Percentiles rank a stretch among this genome's conserved stretches.
Conservation (phyloP, 2,113 vertebrate species). For the Phainopepla nitens region DNA sequence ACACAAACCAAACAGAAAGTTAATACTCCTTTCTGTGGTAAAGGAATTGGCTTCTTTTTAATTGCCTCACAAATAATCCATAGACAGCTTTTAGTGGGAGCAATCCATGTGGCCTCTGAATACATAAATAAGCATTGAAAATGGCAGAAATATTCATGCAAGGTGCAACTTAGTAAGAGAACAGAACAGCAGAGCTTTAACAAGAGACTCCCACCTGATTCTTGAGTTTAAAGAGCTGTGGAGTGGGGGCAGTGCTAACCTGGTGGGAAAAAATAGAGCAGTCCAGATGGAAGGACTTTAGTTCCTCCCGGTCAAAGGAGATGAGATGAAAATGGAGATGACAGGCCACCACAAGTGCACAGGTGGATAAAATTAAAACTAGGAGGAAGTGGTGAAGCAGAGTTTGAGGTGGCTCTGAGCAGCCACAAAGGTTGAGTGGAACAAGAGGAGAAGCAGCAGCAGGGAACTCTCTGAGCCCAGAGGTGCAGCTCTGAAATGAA, state of each 20-base stretch:
- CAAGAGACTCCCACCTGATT: neutral
- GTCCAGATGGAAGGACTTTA: neutral
- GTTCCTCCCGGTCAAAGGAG: neutral
- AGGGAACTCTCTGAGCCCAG: neutral
- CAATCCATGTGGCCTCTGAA: neutral
- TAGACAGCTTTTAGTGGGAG: conserved; percentile 23
- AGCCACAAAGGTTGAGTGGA: neutral
- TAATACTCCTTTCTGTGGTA: neutral
- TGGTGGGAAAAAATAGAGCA: neutral
- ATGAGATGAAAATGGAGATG: neutral
- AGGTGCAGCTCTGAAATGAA: neutral
- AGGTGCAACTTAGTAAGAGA: neutral
- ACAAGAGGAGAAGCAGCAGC: neutral
- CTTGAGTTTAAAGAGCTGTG: neutral
- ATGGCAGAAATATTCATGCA: neutral
- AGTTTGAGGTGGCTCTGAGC: neutral
- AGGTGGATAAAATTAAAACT: neutral
- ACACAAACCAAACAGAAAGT: conserved; percentile 33
- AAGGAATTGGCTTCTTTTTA: conserved; percentile 34
- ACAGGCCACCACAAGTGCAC: neutral
- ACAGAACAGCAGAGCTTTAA: neutral
- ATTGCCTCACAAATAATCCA: conserved; percentile 51
- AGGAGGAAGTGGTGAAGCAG: neutral
- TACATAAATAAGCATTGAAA: neutral
- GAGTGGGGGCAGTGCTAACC: neutral